These are phyloP conservation scores for Laterallus jamaicensis DNA, from an alignment of 2,113 vertebrate species.

Conservation along the genomic window DNA sequence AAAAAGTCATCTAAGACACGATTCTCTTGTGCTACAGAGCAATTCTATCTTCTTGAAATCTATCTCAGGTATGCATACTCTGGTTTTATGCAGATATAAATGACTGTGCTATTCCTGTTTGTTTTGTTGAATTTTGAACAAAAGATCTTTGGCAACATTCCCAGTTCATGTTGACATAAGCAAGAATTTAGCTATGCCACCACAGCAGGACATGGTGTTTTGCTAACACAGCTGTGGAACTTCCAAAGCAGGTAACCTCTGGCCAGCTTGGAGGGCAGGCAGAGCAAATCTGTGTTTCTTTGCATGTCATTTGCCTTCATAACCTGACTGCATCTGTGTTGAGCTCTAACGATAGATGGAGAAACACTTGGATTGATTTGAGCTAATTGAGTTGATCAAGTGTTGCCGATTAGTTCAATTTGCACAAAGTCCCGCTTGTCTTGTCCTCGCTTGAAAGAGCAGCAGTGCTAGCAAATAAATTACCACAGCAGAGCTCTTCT, in stretches of 20 bases:
- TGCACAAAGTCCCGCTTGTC: constrained; percentile 26
- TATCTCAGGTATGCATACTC: not conserved
- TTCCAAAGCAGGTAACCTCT: not conserved
- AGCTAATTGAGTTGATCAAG: constrained; percentile 58
- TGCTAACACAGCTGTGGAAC: not conserved
- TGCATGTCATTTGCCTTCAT: not conserved
- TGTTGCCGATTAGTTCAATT: constrained; percentile 42
- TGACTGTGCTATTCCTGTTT: not conserved
- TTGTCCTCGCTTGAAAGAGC: not conserved
- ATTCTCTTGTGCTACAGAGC: not conserved
- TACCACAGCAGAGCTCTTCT: not conserved
- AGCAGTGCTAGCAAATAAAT: not conserved
- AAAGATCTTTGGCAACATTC: not conserved
- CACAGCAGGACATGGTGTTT: not conserved
- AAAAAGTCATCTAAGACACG: not conserved
- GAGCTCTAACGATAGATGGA: constrained; percentile 9
- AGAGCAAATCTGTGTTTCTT: not conserved
- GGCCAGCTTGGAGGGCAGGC: not conserved
- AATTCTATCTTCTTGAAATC: not conserved
- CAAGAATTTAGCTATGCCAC: not conserved
- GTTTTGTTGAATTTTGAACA: not conserved
- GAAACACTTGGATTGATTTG: constrained; percentile 44
- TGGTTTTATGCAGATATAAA: not conserved
- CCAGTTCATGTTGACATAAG: not conserved
- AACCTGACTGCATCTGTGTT: not conserved